Conservation (phyloP, 1,140 invertebrate species). For the Drosophila santomea region DNA sequence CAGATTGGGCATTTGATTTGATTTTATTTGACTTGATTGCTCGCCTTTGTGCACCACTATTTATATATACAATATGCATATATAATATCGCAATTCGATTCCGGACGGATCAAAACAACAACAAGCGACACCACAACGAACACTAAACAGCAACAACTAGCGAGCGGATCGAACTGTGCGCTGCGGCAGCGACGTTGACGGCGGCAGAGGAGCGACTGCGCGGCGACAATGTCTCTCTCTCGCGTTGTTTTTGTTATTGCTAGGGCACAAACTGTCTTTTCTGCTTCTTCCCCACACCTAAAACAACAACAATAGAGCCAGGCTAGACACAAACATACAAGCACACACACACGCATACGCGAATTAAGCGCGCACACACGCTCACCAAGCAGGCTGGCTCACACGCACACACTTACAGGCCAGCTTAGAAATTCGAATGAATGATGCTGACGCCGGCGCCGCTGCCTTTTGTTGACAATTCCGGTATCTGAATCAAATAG, state of each 20-base stretch:
- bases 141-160: slow-evolving; percentile 64
- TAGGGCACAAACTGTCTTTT: slow-evolving; percentile 73
- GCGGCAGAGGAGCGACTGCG: slow-evolving; percentile 28
- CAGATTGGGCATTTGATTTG: slow-evolving; percentile 42
- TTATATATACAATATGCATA: slow-evolving; percentile 32
- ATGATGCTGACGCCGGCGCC: slow-evolving; percentile 41
- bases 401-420: slow-evolving; percentile 21
- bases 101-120: slow-evolving; percentile 54
- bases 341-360: slow-evolving; percentile 46
- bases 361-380: neutral
- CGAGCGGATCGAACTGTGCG: slow-evolving; percentile 39
- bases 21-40: neutral
- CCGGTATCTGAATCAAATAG: slow-evolving; percentile 17
- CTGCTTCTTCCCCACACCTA: slow-evolving; percentile 26
- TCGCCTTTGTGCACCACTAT: slow-evolving; percentile 36
- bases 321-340: slow-evolving; percentile 51
- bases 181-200: slow-evolving; percentile 35
- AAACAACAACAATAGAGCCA: slow-evolving; percentile 23
- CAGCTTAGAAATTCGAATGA: slow-evolving; percentile 57
- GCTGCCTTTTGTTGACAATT: slow-evolving; percentile 48
- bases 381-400: slow-evolving; percentile 25
- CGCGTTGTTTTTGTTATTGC: slow-evolving; percentile 57
- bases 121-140: slow-evolving; percentile 71
- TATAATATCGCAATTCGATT: slow-evolving; percentile 27
- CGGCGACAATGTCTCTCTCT: slow-evolving; percentile 49